phyloP scores from a whole-genome alignment of 2,113 vertebrate species.

The Gila orcuttii region DNA sequence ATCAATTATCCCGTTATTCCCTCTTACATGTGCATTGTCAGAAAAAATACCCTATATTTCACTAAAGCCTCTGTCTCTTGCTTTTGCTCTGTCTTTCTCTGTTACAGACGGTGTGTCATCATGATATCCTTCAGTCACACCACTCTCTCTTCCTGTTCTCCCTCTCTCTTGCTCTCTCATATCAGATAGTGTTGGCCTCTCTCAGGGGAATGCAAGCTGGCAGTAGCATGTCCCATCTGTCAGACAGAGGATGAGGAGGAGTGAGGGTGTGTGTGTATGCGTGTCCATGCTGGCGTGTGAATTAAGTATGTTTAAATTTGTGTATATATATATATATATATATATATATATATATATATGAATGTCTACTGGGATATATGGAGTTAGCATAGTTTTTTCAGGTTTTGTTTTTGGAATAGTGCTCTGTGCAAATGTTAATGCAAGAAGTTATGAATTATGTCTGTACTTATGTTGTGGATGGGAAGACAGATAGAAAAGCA shows the following conservation, averaged over 20 bases:
- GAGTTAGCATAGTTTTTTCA: background rate
- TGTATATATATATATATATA: background rate
- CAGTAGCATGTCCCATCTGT: conserved; percentile 63
- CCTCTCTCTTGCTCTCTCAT: conserved; percentile 51
- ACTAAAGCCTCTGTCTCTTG: conserved; percentile 23
- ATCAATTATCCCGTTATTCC: background rate
- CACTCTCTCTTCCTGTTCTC: conserved; percentile 33
- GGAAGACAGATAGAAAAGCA: background rate
- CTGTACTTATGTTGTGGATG: background rate
- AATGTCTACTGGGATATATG: conserved; percentile 11
- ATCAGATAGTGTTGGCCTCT: conserved; percentile 59
- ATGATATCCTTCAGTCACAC: conserved; percentile 27
- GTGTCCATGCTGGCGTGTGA: conserved; percentile 5
- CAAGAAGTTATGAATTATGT: conserved; percentile 1
- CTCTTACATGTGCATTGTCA: conserved; percentile 2
- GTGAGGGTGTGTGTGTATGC: conserved; percentile 5
- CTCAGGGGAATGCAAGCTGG: conserved; percentile 55
- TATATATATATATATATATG: conserved; percentile 4
- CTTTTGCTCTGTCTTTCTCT: conserved; percentile 27
- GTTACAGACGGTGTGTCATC: conserved; percentile 29
- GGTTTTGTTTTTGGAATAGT: background rate
- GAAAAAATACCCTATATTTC: conserved; percentile 11
- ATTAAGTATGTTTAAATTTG: background rate
- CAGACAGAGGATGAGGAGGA: conserved; percentile 48
- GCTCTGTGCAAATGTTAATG: background rate